Conservation (phyloP, 2,888 invertebrate species). For the Spodoptera littoralis region DNA sequence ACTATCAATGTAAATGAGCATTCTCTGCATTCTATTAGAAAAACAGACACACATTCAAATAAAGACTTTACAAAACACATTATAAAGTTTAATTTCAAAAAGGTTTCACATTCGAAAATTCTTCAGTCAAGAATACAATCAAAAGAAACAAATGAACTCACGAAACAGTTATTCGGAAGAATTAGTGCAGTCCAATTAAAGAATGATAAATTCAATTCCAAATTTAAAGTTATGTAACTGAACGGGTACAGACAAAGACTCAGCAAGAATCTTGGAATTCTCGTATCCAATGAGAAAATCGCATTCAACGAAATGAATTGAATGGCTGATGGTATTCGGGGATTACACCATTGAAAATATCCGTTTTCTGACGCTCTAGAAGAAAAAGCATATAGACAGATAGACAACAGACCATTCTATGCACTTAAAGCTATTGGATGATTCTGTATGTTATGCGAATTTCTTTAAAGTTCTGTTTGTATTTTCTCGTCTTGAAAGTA, state of each 20-base stretch:
- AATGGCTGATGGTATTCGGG: constrained; percentile 58
- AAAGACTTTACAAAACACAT: no score
- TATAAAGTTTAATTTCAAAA: no score
- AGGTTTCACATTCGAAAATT: no score
- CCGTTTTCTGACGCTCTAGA: constrained; percentile 37
- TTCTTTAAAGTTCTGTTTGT: no score
- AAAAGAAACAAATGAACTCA: constrained; percentile 24
- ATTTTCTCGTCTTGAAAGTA: no score
- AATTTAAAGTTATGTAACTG: constrained; percentile 30
- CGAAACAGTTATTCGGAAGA: constrained; percentile 27
- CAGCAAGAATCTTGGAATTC: constrained; percentile 62
- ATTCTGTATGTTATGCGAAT: background rate
- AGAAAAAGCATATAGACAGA: background rate
- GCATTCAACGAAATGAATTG: constrained; percentile 67
- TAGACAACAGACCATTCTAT: background rate
- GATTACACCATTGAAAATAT: constrained; percentile 62
- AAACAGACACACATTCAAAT: no score
- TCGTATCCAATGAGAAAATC: constrained; percentile 60
- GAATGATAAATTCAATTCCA: constrained; percentile 39
- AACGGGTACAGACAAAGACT: constrained; percentile 31
- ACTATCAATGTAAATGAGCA: no score
- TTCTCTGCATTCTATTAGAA: no score
- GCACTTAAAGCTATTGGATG: constrained; percentile 2
- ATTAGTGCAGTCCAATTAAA: constrained; percentile 40
- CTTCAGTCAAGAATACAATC: no score